Percentiles rank a stretch among this genome's conserved stretches.
These are phyloP conservation scores for Nasonia giraulti DNA, from an alignment of 1,140 invertebrate species.

Conservation along the genomic window DNA sequence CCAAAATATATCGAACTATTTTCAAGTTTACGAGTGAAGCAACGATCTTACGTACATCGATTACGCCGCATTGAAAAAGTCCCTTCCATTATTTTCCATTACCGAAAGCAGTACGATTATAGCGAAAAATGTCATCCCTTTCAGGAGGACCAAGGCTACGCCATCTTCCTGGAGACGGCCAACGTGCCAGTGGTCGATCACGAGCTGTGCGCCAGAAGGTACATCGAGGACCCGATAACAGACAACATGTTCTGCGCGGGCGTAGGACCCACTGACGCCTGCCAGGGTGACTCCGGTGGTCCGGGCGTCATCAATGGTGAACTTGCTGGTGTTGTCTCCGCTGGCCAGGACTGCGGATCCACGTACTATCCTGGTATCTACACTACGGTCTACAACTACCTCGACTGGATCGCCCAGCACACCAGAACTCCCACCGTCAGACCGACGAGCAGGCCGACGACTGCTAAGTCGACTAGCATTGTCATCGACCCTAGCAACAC, in stretches of 20 bases:
- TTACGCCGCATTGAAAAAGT: background rate
- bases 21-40: background rate
- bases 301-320: constrained; percentile 57
- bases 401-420: constrained; percentile 36
- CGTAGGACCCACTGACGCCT: constrained; percentile 49
- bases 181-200: constrained; percentile 46
- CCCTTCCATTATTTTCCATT: too few species aligned
- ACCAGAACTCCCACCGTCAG: background rate
- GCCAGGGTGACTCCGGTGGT: constrained; percentile 62
- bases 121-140: background rate
- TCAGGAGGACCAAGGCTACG: constrained; percentile 16
- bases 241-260: constrained; percentile 52
- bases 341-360: constrained; percentile 76
- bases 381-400: constrained; percentile 41
- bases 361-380: constrained; percentile 73
- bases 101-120: too few species aligned
- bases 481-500: too few species aligned
- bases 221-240: constrained; percentile 35
- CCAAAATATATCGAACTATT: background rate
- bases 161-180: constrained; percentile 38
- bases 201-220: constrained; percentile 21
- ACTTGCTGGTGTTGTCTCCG: constrained; percentile 76
- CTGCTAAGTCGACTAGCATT: background rate
- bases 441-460: too few species aligned
- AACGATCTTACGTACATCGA: too few species aligned